These are phyloP conservation scores for Phataginus tetradactyla DNA, from an alignment of 2,797 vertebrate species.

Conservation along the genomic window DNA sequence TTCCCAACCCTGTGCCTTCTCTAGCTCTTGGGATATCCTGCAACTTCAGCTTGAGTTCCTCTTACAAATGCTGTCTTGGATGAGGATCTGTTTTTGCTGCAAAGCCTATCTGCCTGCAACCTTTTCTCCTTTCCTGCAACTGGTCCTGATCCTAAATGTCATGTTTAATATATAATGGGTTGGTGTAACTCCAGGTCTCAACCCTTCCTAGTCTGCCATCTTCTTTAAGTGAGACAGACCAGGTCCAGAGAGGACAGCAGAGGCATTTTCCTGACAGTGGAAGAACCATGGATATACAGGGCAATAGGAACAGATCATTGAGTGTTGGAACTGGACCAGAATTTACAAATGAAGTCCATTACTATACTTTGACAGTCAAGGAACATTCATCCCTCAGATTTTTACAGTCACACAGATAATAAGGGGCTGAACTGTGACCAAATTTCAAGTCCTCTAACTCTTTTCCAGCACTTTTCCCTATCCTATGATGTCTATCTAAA, in stretches of 20 bases:
- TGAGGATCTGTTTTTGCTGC: neutral
- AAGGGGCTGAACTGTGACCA: neutral
- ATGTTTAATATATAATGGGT: neutral
- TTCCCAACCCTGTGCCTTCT: neutral
- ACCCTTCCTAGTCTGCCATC: too few relatives aligned
- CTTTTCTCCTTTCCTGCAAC: neutral
- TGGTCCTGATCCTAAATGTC: neutral
- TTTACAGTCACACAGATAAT: neutral
- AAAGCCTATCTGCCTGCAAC: neutral
- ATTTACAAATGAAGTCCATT: neutral
- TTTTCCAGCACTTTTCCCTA: neutral
- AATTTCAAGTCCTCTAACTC: neutral
- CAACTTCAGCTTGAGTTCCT: neutral
- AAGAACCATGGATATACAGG: neutral
- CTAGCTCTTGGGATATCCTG: neutral
- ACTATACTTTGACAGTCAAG: neutral
- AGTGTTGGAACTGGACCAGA: neutral
- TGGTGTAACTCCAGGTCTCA: neutral
- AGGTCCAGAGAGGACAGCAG: neutral
- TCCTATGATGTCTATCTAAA: neutral
- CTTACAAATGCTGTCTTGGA: neutral
- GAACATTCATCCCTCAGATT: neutral
- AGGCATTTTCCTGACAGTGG: neutral
- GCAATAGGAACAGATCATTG: neutral
- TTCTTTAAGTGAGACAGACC: neutral